phyloP scores from a whole-genome alignment of 2,797 vertebrate genomes.

The Xiphophorus birchmanni region DNA sequence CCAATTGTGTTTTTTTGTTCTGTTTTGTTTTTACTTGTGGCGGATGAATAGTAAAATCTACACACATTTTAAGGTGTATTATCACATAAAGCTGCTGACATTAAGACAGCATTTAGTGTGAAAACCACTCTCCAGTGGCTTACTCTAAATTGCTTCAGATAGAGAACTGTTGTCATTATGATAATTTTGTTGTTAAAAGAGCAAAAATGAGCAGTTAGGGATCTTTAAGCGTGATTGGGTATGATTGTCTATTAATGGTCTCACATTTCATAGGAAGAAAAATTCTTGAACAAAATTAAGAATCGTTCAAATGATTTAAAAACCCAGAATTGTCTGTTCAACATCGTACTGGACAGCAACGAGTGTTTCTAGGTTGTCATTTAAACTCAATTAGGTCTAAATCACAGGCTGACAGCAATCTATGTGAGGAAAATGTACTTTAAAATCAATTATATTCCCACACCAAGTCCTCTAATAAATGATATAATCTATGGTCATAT shows the following conservation, averaged over 20 bases:
- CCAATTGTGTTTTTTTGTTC: background rate
- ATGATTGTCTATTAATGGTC: background rate
- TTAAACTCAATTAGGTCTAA: background rate
- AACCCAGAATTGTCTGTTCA: background rate
- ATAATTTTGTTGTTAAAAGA: background rate
- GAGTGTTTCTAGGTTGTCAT: background rate
- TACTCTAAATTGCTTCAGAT: background rate
- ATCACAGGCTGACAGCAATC: background rate
- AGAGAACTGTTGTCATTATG: background rate
- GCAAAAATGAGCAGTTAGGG: background rate
- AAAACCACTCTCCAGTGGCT: background rate
- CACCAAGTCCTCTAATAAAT: background rate
- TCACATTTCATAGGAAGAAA: background rate
- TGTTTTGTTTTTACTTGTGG: background rate
- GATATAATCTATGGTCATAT: background rate
- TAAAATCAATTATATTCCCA: background rate
- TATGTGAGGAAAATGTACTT: background rate
- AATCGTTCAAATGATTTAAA: background rate
- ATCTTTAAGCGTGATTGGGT: background rate
- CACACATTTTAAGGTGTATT: background rate
- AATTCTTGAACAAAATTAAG: background rate
- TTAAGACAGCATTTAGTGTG: background rate
- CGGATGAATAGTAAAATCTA: background rate
- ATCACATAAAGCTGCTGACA: background rate
- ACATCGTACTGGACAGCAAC: background rate